Conservation (phyloP, 2,888 invertebrate species). For the Tetranychus truncatus region DNA sequence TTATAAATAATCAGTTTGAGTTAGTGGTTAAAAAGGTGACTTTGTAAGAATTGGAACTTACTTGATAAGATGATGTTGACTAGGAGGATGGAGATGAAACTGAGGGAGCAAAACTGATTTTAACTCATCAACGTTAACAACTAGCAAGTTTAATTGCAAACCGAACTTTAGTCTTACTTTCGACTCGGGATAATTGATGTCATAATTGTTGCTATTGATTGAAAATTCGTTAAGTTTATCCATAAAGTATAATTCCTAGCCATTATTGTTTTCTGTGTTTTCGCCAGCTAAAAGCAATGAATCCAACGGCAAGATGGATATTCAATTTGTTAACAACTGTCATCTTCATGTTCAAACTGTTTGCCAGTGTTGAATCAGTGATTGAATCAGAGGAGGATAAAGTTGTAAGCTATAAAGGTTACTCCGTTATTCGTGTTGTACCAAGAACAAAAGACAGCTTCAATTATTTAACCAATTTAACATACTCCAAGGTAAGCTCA, state of each 20-base stretch:
- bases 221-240: background rate
- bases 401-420: slow-evolving; percentile 6
- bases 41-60: no score
- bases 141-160: background rate
- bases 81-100: background rate
- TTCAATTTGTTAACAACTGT: background rate
- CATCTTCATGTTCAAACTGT: no score
- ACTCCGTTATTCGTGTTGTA: slow-evolving; percentile 20
- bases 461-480: slow-evolving; percentile 15
- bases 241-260: no score
- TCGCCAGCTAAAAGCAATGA: background rate
- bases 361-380: no score
- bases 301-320: background rate
- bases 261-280: no score
- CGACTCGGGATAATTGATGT: background rate
- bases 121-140: background rate
- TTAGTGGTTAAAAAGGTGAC: no score
- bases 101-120: background rate
- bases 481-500: background rate
- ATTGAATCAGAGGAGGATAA: background rate
- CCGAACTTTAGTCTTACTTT: background rate
- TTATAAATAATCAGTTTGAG: no score
- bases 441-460: slow-evolving; percentile 19
- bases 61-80: no score
- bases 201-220: background rate